These are phyloP conservation scores for Ictalurus punctatus DNA, from an alignment of 2,113 vertebrate species.

Conservation along the genomic window DNA sequence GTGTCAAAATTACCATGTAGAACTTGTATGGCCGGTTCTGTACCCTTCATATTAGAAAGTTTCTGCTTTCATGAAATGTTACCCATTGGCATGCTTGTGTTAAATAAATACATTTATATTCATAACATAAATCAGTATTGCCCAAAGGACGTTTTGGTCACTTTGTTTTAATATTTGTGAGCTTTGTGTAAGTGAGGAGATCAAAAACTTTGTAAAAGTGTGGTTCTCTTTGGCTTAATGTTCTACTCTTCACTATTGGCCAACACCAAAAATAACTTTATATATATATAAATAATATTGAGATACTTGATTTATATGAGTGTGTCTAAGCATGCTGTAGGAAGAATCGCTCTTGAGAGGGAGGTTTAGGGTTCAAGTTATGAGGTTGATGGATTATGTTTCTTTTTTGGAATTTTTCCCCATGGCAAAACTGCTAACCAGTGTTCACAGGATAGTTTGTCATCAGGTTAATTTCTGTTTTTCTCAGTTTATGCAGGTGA, in stretches of 20 bases:
- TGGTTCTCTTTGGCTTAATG: neutral
- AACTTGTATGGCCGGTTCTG: neutral
- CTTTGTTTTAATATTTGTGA: neutral
- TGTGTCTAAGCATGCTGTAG: slow-evolving; percentile 14
- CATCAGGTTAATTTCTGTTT: slow-evolving; percentile 5
- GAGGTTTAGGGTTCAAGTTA: slow-evolving; percentile 14
- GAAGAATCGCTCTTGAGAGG: slow-evolving; percentile 3
- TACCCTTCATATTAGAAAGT: neutral
- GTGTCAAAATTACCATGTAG: slow-evolving; percentile 24
- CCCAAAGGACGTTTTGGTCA: neutral
- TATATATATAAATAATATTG: no score
- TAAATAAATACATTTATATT: neutral
- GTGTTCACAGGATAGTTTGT: neutral
- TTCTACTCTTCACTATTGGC: neutral
- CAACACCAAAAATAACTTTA: neutral
- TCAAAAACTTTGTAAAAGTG: neutral
- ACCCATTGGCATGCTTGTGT: slow-evolving; percentile 5
- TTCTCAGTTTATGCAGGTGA: neutral
- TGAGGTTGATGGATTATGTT: slow-evolving; percentile 7
- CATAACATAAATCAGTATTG: slow-evolving; percentile 4
- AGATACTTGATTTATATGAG: slow-evolving; percentile 12
- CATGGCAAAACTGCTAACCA: slow-evolving; percentile 11
- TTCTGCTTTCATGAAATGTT: neutral
- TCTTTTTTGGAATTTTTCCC: slow-evolving; percentile 33
- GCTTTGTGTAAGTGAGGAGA: neutral